Percentiles rank a stretch among this genome's conserved stretches.
phyloP scores from a whole-genome alignment of 92 coral and sea anemone genomes.

The Epizoanthus rinbou region DNA sequence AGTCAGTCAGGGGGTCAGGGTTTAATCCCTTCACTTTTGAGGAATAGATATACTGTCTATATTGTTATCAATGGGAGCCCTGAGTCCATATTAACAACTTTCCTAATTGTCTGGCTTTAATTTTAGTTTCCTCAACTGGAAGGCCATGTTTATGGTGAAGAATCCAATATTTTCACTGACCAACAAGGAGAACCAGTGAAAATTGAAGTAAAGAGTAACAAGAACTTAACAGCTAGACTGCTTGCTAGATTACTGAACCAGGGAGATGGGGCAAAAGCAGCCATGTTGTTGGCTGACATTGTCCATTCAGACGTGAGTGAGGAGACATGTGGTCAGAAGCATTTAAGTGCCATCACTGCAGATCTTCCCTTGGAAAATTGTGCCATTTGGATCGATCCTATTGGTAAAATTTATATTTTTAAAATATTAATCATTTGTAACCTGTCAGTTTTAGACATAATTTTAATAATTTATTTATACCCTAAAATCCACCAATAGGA shows the following conservation, averaged over 20 bases:
- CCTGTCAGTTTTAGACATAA: no score
- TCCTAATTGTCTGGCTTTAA: no score
- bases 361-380: conserved; percentile 53
- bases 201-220: conserved; percentile 46
- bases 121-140: conserved; percentile 64
- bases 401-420: conserved; percentile 52
- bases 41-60: no score
- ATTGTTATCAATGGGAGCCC: no score
- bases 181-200: conserved; percentile 54
- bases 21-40: no score
- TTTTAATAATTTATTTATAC: no score
- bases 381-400: conserved; percentile 84
- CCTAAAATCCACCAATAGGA: no score
- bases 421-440: no score
- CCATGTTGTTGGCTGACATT: conserved; percentile 53
- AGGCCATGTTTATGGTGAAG: conserved; percentile 71
- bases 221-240: conserved; percentile 44
- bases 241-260: conserved; percentile 54
- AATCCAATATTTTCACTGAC: conserved; percentile 67
- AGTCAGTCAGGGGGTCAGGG: no score
- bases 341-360: conserved; percentile 19
- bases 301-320: conserved; percentile 53
- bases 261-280: conserved; percentile 30
- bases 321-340: conserved; percentile 15
- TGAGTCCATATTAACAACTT: background rate